Conservation (phyloP, 2,888 invertebrate species). For the Acrobasis consociella region DNA sequence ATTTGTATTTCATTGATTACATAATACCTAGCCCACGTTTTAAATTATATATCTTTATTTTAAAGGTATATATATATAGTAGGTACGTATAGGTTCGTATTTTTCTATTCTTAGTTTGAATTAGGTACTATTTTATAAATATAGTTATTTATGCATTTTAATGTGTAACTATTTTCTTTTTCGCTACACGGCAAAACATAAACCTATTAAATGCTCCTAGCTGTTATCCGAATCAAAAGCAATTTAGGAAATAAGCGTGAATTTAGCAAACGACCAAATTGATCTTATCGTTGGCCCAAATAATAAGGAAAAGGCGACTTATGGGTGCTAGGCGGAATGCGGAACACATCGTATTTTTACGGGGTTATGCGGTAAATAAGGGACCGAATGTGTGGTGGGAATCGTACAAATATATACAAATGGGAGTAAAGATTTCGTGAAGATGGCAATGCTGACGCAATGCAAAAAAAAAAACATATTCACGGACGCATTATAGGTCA, state of each 20-base stretch:
- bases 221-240: constrained; percentile 7
- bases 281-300: constrained; percentile 18
- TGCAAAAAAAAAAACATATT: too few relatives aligned
- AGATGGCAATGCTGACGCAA: too few relatives aligned
- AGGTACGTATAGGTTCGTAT: too few relatives aligned
- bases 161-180: neutral
- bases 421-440: too few relatives aligned
- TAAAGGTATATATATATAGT: too few relatives aligned
- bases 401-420: neutral
- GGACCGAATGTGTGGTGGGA: neutral
- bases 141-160: too few relatives aligned
- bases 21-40: too few relatives aligned
- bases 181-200: neutral
- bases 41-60: too few relatives aligned
- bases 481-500: too few relatives aligned
- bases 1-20: too few relatives aligned
- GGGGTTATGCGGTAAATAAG: constrained; percentile 11
- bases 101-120: too few relatives aligned
- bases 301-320: constrained; percentile 16
- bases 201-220: constrained; percentile 13
- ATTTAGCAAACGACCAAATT: constrained; percentile 10
- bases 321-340: constrained; percentile 12
- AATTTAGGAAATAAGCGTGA: constrained; percentile 13
- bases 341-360: constrained; percentile 26
- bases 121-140: too few relatives aligned